Evolutionary conservation across 1,140 invertebrate species (phyloP), one percentile per base, ranked within the genome.

Genomic region (Neodiprion lecontei): DNA sequence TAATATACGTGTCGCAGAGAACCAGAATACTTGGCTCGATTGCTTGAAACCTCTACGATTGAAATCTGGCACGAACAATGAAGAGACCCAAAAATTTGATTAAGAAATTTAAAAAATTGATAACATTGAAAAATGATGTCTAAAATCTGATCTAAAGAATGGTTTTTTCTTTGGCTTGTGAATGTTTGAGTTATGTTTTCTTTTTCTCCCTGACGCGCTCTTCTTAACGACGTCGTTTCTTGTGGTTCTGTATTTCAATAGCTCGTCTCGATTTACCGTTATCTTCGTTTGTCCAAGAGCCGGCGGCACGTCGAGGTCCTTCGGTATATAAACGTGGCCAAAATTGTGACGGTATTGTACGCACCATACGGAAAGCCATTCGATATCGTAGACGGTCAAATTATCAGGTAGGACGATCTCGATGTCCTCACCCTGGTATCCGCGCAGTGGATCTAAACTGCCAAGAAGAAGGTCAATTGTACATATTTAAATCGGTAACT

Each of bases 361-460:
- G 83, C 95, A 96, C 95, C 95, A 98, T 0, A 98, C 92, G 0
- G 94, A 91, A n/a, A 98, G 88, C 95, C 96, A 98, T 83, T 97
- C 95, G 71, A 98, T 96, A 84, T 97, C 95, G 84, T 96, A 95
- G 7, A 97, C 94, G 0, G 96, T 97, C 77, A 97, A 84, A 76
- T 94, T 93, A 14, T 92, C 93, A 0, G 96, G 96, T 61, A 98
- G 85, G 76, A 96, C 94, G 72, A 96, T 93, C 85, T 96, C 96
- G 53, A 98, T 96, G 84, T 97, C 96, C 84, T 97, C 95, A 0
- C 96, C 96, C 81, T 95, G 93, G 85, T 98, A 98, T 0, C 93
- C 92, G 3, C 93, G 90, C 28, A 98, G 88, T 1, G 94, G 92
- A 67, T 95, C 91, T 71, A 95, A 83, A 68, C 95, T 97, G 79